These are phyloP conservation scores for Podiceps cristatus DNA, from an alignment of 2,113 vertebrate species.

Conservation along the genomic window DNA sequence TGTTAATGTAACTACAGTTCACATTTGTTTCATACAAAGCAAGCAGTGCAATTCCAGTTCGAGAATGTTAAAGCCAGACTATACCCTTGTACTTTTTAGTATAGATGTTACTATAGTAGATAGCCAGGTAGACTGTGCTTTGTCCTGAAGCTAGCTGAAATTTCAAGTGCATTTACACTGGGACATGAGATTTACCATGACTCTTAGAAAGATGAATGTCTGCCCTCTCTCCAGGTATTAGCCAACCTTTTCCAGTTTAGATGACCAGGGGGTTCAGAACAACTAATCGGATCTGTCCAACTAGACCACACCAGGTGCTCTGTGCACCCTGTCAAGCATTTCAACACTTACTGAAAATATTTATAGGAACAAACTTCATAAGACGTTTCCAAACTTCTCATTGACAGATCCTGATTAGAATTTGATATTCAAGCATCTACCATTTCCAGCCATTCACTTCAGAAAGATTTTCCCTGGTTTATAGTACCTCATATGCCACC, in stretches of 20 bases:
- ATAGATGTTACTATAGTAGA: neutral
- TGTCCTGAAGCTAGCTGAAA: neutral
- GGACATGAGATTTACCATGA: neutral
- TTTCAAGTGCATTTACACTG: neutral
- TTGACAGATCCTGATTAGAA: accelerated
- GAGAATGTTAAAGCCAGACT: neutral
- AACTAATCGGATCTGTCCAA: neutral
- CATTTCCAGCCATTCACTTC: neutral
- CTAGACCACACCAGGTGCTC: neutral
- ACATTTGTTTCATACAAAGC: neutral
- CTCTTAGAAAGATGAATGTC: neutral
- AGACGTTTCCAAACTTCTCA: neutral
- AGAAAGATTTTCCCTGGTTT: neutral
- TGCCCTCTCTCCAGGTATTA: neutral
- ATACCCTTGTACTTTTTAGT: neutral
- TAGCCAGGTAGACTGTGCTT: neutral
- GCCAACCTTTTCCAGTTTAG: neutral
- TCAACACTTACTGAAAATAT: neutral
- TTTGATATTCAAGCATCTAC: neutral
- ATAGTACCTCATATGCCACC: neutral
- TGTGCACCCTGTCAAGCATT: neutral
- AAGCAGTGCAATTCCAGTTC: neutral
- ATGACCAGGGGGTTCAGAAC: neutral
- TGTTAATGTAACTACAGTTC: neutral
- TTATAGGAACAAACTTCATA: neutral